Evolutionary conservation across 2,888 invertebrate species (phyloP), one percentile per base, ranked within the genome.

Genomic region (Ormyrus nitidulus): DNA sequence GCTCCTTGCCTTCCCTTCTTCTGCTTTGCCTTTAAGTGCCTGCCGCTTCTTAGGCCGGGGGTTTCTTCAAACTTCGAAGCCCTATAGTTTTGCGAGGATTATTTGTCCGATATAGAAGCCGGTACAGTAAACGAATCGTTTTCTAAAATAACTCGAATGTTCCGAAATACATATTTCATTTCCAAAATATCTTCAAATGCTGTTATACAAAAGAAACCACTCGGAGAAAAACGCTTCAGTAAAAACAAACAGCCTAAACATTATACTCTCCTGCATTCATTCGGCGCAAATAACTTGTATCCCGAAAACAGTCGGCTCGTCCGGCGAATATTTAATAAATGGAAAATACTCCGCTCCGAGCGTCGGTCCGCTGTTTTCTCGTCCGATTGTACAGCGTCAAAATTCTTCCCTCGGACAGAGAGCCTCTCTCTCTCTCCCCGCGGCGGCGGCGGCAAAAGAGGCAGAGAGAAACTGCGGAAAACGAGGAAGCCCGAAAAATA

Each of bases 401-500:
- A 71, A 79, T 71, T 71, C 74, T 69, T 62, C 61, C 64, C 72
- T 62, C 19, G 71, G 66, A 64, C 46, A 19, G 48, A 11, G 64
- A 73, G 56, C 6, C 13, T 13, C 13, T 13, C 19, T 19, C 19
- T 19, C 19, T 19, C 19, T 19, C 19, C 19, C 19, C 11, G 11
- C 11, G 46, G 51, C 49, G 49, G 65, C n/a, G n/a, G 64, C 53
- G 64, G n/a, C 9, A 46, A 64, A 62, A 51, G 8, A 7, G n/a
- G 10, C 59, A 10, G 61, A 44, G 58, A 49, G 34, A 49, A 13
- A 13, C 65, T 19, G 62, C 11, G 56, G 61, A 72, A 68, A 68
- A 74, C 68, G 34, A 54, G 72, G 80, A 80, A 76, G 77, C 72
- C 72, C 66, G 72, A 80, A 80, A 80, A 80, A 76, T 80, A 19